Base-by-base conservation (phyloP, 2,113 vertebrate species). In the Octodon degus region DNA sequence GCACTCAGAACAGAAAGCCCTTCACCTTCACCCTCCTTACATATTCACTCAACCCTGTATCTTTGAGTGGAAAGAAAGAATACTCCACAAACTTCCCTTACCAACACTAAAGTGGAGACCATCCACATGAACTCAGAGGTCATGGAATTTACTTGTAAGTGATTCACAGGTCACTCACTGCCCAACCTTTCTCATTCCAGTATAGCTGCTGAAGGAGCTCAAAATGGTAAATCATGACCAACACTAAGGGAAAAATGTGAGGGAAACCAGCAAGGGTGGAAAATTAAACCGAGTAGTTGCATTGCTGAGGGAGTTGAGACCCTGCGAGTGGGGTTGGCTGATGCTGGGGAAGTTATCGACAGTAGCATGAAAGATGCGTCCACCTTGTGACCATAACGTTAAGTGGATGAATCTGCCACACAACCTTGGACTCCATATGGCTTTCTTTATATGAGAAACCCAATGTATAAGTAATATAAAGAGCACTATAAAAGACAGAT, bases 221-320 rank as follows among this genome's bases (percentile, higher is more conserved):
- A 93, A 30, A 86, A 55, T 4, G 47, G 76, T 90, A 82, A 86
- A 86, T 81, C 88, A 83, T 58, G 81, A 91, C 60, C 13, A 40
- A 47, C 25, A n/a, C n/a, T 86, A 53, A 40, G 37, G 25, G 2
- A 6, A 12, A 63, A 53, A 32, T 90, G 74, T 60, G 32, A 34
- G 27, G 4, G 11, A 43, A 43, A 79, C 17, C 27, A 65, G 8
- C 34, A 3, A 37, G 19, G 58, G 40, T 53, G 30, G 83, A 88
- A 81, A 90, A 67, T 58, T 74, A 83, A 68, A 37, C 47, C 16
- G 58, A 82, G 63, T 10, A 24, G 60, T 47, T 20, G 63, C 53
- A 55, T 30, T n/a, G 32, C 37, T 17, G 58, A 86, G 30, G 13
- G 47, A 58, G 53, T 53, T 19, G 58, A 83, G 67, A 10, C 68